Conservation (phyloP, 1,140 invertebrate genomes). For the Cherax quadricarinatus region DNA sequence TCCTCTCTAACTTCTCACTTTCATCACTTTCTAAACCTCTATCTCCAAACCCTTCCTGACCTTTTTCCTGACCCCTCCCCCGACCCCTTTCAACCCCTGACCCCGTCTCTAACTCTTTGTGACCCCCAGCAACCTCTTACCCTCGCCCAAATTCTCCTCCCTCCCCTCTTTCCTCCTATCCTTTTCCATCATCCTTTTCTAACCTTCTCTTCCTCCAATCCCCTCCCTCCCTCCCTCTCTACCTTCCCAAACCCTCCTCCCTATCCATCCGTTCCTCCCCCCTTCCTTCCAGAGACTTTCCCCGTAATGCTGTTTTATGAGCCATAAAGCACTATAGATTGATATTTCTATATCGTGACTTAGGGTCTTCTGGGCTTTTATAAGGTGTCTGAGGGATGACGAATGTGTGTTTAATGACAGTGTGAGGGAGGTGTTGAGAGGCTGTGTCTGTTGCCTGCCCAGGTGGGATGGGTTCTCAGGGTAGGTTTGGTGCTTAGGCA, state of each 20-base stretch:
- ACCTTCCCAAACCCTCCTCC: not conserved
- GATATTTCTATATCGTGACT: not conserved
- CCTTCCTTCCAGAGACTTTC: not conserved
- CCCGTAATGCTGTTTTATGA: not conserved
- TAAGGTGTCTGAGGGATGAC: no score
- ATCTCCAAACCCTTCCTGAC: no score
- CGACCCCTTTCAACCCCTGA: no score
- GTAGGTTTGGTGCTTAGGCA: no score
- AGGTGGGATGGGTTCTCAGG: no score
- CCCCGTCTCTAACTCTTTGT: not conserved
- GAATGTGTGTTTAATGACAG: no score
- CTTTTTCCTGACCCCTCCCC: no score
- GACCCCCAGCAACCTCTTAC: not conserved
- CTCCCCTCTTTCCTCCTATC: not conserved
- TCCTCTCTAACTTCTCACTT: no score
- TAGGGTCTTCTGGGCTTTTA: not conserved
- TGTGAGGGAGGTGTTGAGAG: no score
- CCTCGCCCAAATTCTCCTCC: not conserved
- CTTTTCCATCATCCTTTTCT: not conserved
- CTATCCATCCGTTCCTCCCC: not conserved
- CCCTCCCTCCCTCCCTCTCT: conserved; percentile 13
- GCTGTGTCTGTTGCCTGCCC: no score
- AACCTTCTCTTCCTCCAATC: conserved; percentile 18
- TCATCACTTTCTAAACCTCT: no score
- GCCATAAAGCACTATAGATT: not conserved